Conservation (phyloP, 2,113 vertebrate genomes). For the Sardina pilchardus region DNA sequence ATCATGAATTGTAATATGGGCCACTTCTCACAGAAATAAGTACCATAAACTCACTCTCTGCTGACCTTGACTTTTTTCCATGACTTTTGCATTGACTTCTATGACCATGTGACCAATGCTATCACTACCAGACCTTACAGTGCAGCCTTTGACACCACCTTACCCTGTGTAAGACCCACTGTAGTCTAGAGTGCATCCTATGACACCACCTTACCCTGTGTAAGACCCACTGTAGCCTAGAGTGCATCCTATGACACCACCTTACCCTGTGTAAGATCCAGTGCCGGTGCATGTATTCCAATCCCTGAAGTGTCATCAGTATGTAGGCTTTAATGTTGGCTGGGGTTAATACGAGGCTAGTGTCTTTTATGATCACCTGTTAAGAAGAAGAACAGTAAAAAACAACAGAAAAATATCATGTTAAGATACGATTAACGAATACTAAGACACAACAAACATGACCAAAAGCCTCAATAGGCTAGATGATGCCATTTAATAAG, state of each 20-base stretch:
- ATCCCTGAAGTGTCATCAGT: conserved; percentile 95
- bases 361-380: conserved; percentile 97
- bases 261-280: conserved; percentile 97
- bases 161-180: too few species aligned
- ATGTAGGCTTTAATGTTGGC: conserved; percentile 97
- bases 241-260: neutral
- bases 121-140: too few species aligned
- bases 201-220: conserved; percentile 80
- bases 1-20: neutral
- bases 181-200: neutral
- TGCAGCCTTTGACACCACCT: neutral
- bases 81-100: too few species aligned
- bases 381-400: conserved; percentile 34
- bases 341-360: conserved; percentile 90
- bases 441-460: neutral
- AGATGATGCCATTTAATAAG: too few species aligned
- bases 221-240: conserved; percentile 94
- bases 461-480: too few species aligned
- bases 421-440: neutral
- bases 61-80: too few species aligned
- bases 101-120: too few species aligned
- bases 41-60: neutral
- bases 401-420: neutral
- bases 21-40: neutral
- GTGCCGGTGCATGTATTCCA: conserved; percentile 94